Evolutionary conservation across 1,140 invertebrate genomes (phyloP), one percentile per base, ranked within the genome.

Genomic region (Hesperophylax magnus): DNA sequence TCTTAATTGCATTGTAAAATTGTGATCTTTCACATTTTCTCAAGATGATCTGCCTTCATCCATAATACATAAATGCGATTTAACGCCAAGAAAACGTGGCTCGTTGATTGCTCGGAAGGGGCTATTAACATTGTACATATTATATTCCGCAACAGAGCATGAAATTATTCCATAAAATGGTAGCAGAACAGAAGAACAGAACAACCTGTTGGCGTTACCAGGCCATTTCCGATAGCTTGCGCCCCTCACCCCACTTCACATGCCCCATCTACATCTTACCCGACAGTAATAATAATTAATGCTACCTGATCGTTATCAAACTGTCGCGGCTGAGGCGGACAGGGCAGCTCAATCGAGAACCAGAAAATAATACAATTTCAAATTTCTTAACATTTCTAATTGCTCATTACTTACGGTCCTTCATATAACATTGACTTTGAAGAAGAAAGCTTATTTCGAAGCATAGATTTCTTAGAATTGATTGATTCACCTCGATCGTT

Each of bases 261-360:
- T 3, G 7, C 69, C 47, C 39, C 39, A 18, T 14, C 17, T 34
- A 17, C 3, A 17, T 67, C 22, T 17, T 31, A 15, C 63, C 8
- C 15, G 39, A 27, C 69, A 18, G 56, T 60, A 39, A 60, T 58
- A 76, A 76, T 76, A 76, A 76, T 76, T 76, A 76, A 76, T 76
- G 72, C 72, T 76, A 76, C 72, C 54, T 76, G 72, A 76, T 76
- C 56, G 72, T 76, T 76, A 76, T 76, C 72, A 58, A 76, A 58
- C 54, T 76, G 72, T 76, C 72, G 72, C 72, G 53, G 54, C 54
- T 20, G 27, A 34, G 54, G 27, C 71, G 7, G 22, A 9, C 72
- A 75, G 72, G 54, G 72, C 4, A 15, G 24, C 24, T 22, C n/a
- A 39, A 39, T 39, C 15, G 65, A 27, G 56, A 22, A 1, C n/a